Evolutionary conservation across 2,113 vertebrate species (phyloP), one percentile per base, ranked within the genome.

Genomic region (Acanthochromis polyacanthus): DNA sequence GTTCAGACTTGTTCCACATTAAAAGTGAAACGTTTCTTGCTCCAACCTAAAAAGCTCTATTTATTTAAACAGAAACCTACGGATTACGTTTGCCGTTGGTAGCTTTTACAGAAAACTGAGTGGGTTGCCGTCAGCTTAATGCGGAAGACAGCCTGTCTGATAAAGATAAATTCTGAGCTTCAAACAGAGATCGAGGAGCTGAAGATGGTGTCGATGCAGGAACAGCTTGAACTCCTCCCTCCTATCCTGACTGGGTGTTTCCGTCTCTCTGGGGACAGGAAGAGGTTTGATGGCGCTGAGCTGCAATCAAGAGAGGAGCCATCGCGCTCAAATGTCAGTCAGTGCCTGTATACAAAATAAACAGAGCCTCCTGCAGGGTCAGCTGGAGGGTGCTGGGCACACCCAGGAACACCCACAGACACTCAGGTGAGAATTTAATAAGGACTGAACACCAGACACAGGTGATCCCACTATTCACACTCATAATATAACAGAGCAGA

Each of bases 261-360:
- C 75, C 64, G n/a, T 62, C 70, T 81, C 72, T 77, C 67, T 64
- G 25, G 72, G 64, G 78, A 89, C 72, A 90, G 90, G 90, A 93
- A 93, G 82, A 83, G 59, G 76, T 78, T 84, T 81, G 80, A 75
- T 36, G 15, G 74, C 67, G 83, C 65, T 83, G 83, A 17, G 30
- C 71, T 83, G 84, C 84, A 85, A 87, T 85, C 75, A 81, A 90
- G 82, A 78, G 71, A 67, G 89, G 82, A 68, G 59, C 63, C 73
- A 82, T 82, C 72, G 58, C 10, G 51, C 86, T 81, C 48, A 92
- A 92, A 94, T 92, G 92, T 91, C 91, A 93, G 92, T 91, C 91
- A 92, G 75, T 64, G 46, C 52, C 77, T 92, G 88, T 92, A 80
- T 89, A 91, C 90, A 89, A 90, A 92, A 93, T 82, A 93, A 93